Evolutionary conservation across 1,140 invertebrate genomes (phyloP), one percentile per base, ranked within the genome.

Genomic region (Drosophila parvula): DNA sequence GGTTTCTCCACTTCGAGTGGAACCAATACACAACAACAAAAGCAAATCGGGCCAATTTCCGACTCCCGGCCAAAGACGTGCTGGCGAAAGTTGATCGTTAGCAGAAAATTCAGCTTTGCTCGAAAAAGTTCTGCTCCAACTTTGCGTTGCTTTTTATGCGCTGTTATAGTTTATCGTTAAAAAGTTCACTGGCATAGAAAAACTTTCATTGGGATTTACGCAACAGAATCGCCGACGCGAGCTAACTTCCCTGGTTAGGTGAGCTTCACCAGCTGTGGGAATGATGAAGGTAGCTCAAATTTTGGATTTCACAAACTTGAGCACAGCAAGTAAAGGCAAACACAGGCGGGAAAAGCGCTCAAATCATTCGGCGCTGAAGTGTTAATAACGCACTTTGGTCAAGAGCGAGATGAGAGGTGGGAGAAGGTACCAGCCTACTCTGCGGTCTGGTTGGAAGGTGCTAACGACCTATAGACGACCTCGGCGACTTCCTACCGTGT

Each of bases 81-180:
- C 56, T 64, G 45, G 51, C 36, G 45, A 83, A 83, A 83, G 70
- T 83, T 83, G 81, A 83, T 83, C 81, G 81, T 83, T 83, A 83
- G 76, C 80, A 67, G 71, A 65, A 83, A 83, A 83, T 82, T 82
- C 27, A 62, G 48, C 27, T 62, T 75, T 67, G 80, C 45, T 74
- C 62, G 30, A 51, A 79, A 82, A 82, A 83, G 61, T 83, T 83
- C 18, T 48, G 34, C 58, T 43, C 34, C 51, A 82, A 83, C 76
- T 82, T 83, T 83, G 47, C 53, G 38, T 64, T 78, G 68, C 80
- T 75, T 82, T 83, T 83, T 78, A 82, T 83, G 75, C 80, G 75
- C 75, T 77, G 75, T 82, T 82, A 83, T 83, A 83, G 81, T 83
- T 83, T 83, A 83, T 83, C 80, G 81, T 83, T 83, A 83, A 81